phyloP scores from a whole-genome alignment of 92 coral and sea anemone genomes.

The Actinostola sp. region DNA sequence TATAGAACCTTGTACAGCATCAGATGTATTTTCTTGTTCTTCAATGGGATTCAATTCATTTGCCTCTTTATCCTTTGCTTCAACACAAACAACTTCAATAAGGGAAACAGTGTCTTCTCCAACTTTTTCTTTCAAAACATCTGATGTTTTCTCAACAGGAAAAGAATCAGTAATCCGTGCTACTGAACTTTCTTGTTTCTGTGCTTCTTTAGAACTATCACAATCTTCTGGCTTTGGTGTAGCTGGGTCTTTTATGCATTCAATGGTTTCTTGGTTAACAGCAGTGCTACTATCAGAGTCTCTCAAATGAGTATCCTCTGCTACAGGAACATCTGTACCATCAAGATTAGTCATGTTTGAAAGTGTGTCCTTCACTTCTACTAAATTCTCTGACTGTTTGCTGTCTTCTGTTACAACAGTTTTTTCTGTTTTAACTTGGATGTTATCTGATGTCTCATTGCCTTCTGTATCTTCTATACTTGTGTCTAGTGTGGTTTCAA shows the following conservation, averaged over 20 bases:
- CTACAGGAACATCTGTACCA: background rate
- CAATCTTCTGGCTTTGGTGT: background rate
- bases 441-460: background rate
- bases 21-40: background rate
- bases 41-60: background rate
- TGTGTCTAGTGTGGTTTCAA: constrained; percentile 13
- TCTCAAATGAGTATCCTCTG: no score
- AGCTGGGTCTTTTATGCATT: background rate
- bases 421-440: background rate
- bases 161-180: background rate
- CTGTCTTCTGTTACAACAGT: background rate
- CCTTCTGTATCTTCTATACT: background rate
- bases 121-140: background rate
- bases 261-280: background rate
- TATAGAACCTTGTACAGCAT: background rate
- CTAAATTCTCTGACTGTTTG: background rate
- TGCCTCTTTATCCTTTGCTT: constrained; percentile 2
- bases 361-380: background rate
- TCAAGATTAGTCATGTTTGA: no score
- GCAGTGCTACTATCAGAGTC: no score
- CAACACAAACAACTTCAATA: constrained; percentile 8
- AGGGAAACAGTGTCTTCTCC: background rate
- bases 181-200: background rate
- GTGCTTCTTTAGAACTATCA: no score
- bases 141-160: no score